Base-by-base conservation (phyloP, 2,113 vertebrate species). In the Pipa parva region DNA sequence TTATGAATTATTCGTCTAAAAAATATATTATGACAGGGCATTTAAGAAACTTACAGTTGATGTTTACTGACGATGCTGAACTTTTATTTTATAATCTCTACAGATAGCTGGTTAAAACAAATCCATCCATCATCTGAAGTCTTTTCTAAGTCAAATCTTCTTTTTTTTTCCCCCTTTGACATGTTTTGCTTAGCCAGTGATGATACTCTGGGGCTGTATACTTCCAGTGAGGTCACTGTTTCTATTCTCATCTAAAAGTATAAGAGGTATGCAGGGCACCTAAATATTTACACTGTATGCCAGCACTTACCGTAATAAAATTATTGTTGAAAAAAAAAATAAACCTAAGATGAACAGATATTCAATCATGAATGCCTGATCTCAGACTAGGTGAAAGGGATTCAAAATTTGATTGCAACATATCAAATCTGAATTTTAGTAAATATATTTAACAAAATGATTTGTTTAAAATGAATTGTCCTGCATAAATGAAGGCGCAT, bases 41-140 rank as follows among this genome's bases (percentile, higher is more conserved):
- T 58, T 36, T 26, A 26, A 24, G 26, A n/a, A n/a, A n/a, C n/a
- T n/a, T 82, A 87, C 83, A n/a, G n/a, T n/a, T n/a, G n/a, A n/a
- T n/a, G n/a, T n/a, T n/a, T n/a, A n/a, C n/a, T n/a, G n/a, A n/a
- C n/a, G n/a, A n/a, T n/a, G n/a, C n/a, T n/a, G n/a, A n/a, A n/a
- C n/a, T n/a, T n/a, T n/a, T n/a, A n/a, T n/a, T n/a, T n/a, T n/a
- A n/a, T n/a, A n/a, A n/a, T n/a, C n/a, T n/a, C n/a, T n/a, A n/a
- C 80, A 80, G 80, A 42, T 42, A 42, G 39, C n/a, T 42, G 39
- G 6, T 42, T 42, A 42, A n/a, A 42, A 42, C 39, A 42, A 42
- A n/a, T 15, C 39, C 39, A 42, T 42, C n/a, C n/a, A 17, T 42
- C 39, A 42, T n/a, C 39, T 42, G 15, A 42, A 15, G 39, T 5